Conservation (phyloP, 2,797 vertebrate genomes). For the Spheniscus humboldti region DNA sequence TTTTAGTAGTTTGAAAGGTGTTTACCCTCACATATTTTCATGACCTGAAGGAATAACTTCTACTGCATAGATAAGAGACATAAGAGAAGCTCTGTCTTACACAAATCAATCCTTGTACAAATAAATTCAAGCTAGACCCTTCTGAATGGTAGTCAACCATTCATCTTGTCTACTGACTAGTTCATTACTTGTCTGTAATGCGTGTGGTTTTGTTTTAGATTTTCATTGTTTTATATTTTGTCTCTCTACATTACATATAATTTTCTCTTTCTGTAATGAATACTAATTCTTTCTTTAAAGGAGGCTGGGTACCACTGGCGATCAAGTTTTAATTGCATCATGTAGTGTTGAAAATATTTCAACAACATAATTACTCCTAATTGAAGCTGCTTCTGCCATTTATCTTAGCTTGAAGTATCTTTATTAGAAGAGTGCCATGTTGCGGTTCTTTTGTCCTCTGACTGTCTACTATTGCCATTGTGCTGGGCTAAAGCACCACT, state of each 20-base stretch:
- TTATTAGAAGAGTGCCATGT: neutral
- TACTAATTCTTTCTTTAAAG: neutral
- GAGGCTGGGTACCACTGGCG: neutral
- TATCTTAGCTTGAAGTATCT: neutral
- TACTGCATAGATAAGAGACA: neutral
- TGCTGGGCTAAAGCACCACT: neutral
- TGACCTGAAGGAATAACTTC: neutral
- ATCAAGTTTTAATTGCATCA: neutral
- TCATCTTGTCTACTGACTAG: neutral
- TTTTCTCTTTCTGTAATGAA: neutral
- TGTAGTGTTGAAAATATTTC: neutral
- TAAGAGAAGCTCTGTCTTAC: neutral
- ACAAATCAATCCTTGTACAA: neutral
- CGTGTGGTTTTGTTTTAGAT: neutral
- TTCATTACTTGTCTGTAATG: neutral
- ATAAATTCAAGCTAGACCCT: neutral
- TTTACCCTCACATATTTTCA: neutral
- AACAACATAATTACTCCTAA: neutral
- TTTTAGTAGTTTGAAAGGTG: neutral
- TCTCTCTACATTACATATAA: neutral
- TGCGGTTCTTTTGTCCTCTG: neutral
- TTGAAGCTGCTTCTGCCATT: neutral
- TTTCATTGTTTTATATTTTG: neutral
- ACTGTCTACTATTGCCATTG: rapidly evolving
- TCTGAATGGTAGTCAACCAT: neutral